phyloP scores from a whole-genome alignment of 2,797 vertebrate genomes.

The Anas bernieri region DNA sequence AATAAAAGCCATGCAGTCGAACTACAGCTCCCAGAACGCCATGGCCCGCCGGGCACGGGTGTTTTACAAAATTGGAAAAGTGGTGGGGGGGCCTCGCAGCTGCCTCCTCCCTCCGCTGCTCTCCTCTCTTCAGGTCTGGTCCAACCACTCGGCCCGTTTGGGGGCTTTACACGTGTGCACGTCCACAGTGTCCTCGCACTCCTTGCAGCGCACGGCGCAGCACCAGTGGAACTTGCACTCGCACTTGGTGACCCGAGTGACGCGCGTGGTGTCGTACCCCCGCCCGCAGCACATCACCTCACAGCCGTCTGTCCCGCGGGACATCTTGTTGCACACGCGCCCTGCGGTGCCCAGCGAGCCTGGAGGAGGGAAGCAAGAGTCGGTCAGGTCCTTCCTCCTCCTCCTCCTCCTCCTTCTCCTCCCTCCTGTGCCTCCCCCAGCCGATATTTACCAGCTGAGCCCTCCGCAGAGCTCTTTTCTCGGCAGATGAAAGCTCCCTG shows the following conservation, averaged over 20 bases:
- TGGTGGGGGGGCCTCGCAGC: background rate
- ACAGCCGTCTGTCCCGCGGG: slow-evolving; percentile 91
- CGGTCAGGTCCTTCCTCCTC: background rate
- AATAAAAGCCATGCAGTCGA: slow-evolving; percentile 80
- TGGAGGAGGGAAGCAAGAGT: slow-evolving; percentile 49
- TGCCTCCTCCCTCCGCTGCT: slow-evolving; percentile 54
- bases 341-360: slow-evolving; percentile 96
- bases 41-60: slow-evolving; percentile 63
- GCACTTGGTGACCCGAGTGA: slow-evolving; percentile 92
- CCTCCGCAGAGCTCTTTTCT: accelerated
- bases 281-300: slow-evolving; percentile 99
- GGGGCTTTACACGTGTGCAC: slow-evolving; percentile 97
- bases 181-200: slow-evolving; percentile 93
- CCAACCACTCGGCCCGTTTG: slow-evolving; percentile 91
- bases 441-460: accelerated
- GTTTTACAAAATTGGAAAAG: background rate
- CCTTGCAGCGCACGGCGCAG: slow-evolving; percentile 94
- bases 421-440: accelerated
- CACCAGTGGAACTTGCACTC: slow-evolving; percentile 99
- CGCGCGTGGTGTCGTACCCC: slow-evolving; percentile 95
- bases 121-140: slow-evolving; percentile 84
- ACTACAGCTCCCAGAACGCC: slow-evolving; percentile 85
- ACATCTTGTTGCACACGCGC: slow-evolving; percentile 92
- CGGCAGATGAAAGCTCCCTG: accelerated
- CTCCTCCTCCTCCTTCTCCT: accelerated